Percentiles rank a stretch among this genome's conserved stretches.
These are phyloP conservation scores for Eumeta japonica DNA, from an alignment of 1,140 invertebrate genomes.

Conservation along the genomic window DNA sequence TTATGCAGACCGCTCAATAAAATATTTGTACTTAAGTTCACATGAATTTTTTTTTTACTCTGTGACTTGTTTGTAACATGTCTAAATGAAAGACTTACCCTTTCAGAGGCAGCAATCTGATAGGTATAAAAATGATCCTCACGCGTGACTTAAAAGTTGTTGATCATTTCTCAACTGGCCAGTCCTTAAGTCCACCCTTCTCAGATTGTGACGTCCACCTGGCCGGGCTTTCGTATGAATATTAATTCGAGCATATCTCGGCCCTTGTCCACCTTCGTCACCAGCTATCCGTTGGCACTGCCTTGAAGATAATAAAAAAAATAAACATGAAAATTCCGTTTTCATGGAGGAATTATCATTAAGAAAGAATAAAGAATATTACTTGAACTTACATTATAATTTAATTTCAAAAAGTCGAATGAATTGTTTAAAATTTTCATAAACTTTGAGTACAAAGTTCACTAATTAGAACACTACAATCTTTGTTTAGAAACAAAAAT, in stretches of 20 bases:
- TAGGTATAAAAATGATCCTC: constrained; percentile 10
- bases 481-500: no score
- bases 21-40: background rate
- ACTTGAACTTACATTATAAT: no score
- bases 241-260: constrained; percentile 57
- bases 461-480: no score
- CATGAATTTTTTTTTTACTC: background rate
- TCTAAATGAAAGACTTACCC: constrained; percentile 2
- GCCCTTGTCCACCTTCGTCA: constrained; percentile 31
- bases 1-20: no score
- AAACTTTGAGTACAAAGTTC: no score
- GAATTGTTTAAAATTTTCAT: no score
- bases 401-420: no score
- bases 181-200: constrained; percentile 46
- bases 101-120: constrained; percentile 10
- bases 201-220: constrained; percentile 53
- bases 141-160: constrained; percentile 7
- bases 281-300: no score
- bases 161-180: constrained; percentile 28
- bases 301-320: no score
- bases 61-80: background rate
- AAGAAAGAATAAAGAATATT: no score
- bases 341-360: no score
- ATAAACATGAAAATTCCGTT: no score
- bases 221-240: constrained; percentile 50